A percentile compares a stretch with the other conserved stretches of the same genome.
Evolutionary conservation across 2,113 vertebrate genomes (phyloP).

Genomic region (Coryphaenoides rupestris): DNA sequence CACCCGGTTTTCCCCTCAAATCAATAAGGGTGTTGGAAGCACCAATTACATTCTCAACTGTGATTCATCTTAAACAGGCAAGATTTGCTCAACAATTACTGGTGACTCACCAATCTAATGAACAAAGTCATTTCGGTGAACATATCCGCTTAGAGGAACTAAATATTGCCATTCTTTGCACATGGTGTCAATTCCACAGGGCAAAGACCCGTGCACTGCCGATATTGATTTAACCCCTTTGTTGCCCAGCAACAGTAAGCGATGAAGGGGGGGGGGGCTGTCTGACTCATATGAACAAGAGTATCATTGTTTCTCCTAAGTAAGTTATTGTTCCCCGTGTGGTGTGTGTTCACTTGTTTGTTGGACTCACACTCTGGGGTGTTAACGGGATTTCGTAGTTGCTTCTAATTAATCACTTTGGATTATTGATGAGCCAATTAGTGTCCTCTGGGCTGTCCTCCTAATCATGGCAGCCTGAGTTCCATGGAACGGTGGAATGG

Average conservation of each 20-base stretch:
- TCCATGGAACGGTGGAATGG: too few relatives aligned
- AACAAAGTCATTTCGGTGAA: constrained; percentile 20
- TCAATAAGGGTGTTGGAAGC: constrained; percentile 15
- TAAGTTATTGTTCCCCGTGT: too few relatives aligned
- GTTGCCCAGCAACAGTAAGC: constrained; percentile 29
- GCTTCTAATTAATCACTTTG: too few relatives aligned
- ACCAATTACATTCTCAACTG: constrained; percentile 2
- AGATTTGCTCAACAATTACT: constrained; percentile 24
- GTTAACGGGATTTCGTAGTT: too few relatives aligned
- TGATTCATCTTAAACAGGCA: constrained; percentile 19
- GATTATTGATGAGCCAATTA: too few relatives aligned
- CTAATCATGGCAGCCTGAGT: too few relatives aligned
- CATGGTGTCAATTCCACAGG: constrained; percentile 19
- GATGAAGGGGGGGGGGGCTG: too few relatives aligned
- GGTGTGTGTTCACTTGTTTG: too few relatives aligned
- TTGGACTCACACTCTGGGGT: too few relatives aligned
- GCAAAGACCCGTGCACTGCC: constrained; percentile 19
- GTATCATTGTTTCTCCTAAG: too few relatives aligned
- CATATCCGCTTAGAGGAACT: constrained; percentile 25
- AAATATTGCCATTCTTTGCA: constrained; percentile 29
- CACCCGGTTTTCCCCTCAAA: constrained; percentile 3
- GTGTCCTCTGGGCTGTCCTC: too few relatives aligned
- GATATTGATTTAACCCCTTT: constrained; percentile 39
- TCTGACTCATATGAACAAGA: too few relatives aligned
- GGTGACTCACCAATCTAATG: background rate